These are phyloP conservation scores for Morpho helenor DNA, from an alignment of 2,888 invertebrate species.

Conservation along the genomic window DNA sequence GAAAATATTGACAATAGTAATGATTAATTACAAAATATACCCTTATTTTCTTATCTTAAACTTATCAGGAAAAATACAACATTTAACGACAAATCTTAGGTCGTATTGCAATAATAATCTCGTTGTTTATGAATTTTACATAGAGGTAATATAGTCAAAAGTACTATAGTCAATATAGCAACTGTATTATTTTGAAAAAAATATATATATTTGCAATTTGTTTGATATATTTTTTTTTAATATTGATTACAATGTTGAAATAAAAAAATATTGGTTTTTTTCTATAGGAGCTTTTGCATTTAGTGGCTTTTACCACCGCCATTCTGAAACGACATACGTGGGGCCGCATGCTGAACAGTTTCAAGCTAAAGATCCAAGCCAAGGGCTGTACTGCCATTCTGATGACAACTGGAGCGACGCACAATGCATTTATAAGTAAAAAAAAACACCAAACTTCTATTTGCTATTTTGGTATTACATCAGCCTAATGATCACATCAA, in stretches of 20 bases:
- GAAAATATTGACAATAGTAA: too few species aligned
- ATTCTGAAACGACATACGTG: slow-evolving; percentile 67
- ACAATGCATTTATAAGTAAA: slow-evolving; percentile 68
- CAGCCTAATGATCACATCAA: too few species aligned
- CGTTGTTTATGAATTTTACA: too few species aligned
- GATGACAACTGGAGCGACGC: slow-evolving; percentile 71
- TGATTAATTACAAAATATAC: too few species aligned
- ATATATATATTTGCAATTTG: neutral
- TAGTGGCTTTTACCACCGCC: slow-evolving; percentile 66
- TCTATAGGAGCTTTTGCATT: slow-evolving; percentile 62
- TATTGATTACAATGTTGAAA: too few species aligned
- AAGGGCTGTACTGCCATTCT: slow-evolving; percentile 67
- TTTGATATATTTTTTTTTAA: neutral
- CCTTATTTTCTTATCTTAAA: too few species aligned
- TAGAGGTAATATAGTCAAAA: too few species aligned
- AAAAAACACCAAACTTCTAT: neutral
- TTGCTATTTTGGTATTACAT: neutral
- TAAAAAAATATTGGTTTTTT: neutral
- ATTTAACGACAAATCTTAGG: too few species aligned
- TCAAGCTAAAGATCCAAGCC: slow-evolving; percentile 64
- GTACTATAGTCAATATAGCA: too few species aligned
- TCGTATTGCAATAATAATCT: too few species aligned
- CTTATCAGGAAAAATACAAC: too few species aligned
- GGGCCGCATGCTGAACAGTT: slow-evolving; percentile 71
- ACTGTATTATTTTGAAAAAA: too few species aligned